These are phyloP conservation scores for Muntiacus reevesi DNA, from an alignment of 2,113 vertebrate species.

Conservation along the genomic window DNA sequence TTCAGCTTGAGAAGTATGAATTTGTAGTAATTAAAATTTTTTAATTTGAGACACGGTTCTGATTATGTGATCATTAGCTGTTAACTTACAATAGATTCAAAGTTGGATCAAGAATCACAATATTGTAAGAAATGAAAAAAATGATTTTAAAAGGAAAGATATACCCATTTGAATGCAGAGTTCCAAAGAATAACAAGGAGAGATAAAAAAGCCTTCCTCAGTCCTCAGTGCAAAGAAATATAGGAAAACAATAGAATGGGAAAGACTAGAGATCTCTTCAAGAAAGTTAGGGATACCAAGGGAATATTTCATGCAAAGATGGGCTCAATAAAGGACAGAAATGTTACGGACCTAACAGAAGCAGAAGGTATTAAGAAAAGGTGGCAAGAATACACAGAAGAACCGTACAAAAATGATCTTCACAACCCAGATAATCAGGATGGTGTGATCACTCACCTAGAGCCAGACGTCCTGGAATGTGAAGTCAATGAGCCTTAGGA, in stretches of 20 bases:
- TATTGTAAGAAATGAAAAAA: not conserved
- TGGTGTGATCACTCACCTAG: not conserved
- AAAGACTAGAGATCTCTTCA: not conserved
- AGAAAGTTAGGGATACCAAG: not conserved
- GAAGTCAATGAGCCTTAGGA: not conserved
- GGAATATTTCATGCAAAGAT: not conserved
- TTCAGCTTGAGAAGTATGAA: not conserved
- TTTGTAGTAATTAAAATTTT: not conserved
- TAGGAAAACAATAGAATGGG: not conserved
- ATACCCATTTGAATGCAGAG: not conserved
- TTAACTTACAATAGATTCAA: not conserved
- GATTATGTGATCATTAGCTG: not conserved
- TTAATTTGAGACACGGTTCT: not conserved
- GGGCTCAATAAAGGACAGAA: not conserved
- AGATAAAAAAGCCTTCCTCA: not conserved
- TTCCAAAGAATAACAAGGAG: not conserved
- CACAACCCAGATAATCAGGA: not conserved
- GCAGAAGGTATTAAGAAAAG: not conserved
- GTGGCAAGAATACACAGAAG: not conserved
- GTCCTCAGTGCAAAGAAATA: not conserved
- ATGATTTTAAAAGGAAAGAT: not conserved
- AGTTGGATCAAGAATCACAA: not conserved
- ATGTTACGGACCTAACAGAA: not conserved
- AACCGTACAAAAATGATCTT: not conserved
- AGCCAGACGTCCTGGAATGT: not conserved